phyloP scores from a whole-genome alignment of 2,113 vertebrate genomes.

The Corythornis cristatus region DNA sequence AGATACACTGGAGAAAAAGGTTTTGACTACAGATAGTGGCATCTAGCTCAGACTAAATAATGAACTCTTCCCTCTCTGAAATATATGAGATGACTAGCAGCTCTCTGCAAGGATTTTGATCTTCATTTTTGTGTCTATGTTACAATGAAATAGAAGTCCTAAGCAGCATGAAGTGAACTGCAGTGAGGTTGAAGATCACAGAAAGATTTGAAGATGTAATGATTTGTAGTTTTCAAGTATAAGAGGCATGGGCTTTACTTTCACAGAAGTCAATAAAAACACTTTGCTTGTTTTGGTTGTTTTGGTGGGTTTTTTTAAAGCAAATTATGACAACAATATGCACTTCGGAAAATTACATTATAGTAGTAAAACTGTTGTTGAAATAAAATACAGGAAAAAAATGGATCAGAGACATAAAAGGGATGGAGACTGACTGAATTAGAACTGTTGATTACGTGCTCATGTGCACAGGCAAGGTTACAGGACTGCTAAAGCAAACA shows the following conservation, averaged over 20 bases:
- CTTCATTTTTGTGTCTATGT: not conserved
- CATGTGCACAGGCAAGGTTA: not conserved
- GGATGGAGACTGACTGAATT: not conserved
- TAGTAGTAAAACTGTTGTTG: not conserved
- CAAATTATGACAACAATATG: not conserved
- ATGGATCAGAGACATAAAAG: not conserved
- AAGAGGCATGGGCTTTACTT: not conserved
- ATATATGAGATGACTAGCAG: not conserved
- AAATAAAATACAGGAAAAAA: not conserved
- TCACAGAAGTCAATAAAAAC: not conserved
- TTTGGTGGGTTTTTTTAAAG: not conserved
- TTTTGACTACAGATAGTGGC: not conserved
- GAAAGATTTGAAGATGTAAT: not conserved
- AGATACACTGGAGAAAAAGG: not conserved
- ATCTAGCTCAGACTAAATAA: not conserved
- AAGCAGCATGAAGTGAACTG: not conserved
- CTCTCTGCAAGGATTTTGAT: not conserved
- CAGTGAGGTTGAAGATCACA: not conserved
- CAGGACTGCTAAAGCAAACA: not conserved
- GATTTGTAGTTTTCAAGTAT: not conserved
- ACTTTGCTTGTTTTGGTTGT: not conserved
- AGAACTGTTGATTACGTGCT: not conserved
- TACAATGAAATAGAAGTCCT: not conserved
- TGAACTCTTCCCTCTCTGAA: not conserved
- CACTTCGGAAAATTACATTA: not conserved